phyloP scores from a whole-genome alignment of 2,797 vertebrate genomes.

The Falco columbarius region DNA sequence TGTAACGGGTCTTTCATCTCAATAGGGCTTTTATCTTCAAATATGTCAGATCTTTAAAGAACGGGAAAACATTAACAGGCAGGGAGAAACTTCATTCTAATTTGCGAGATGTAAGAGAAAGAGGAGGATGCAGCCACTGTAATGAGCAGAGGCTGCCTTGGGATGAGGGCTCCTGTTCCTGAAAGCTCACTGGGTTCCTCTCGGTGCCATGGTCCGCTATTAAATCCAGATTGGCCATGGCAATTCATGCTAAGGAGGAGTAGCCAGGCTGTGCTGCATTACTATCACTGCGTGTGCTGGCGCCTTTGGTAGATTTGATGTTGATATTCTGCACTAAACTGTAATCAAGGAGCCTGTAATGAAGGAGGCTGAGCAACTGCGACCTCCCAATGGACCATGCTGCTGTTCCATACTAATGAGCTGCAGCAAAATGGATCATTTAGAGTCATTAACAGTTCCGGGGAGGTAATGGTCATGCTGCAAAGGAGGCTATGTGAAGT shows the following conservation, averaged over 20 bases:
- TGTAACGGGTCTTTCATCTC: slow-evolving; percentile 33
- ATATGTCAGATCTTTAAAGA: slow-evolving; percentile 27
- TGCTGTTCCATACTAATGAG: background rate
- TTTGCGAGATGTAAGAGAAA: background rate
- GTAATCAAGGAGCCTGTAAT: background rate
- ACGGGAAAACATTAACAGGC: slow-evolving; percentile 17
- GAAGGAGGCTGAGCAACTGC: background rate
- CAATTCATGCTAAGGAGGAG: accelerated
- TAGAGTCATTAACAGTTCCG: accelerated
- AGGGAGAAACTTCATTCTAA: slow-evolving; percentile 38
- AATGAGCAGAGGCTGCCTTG: background rate
- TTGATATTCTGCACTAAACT: background rate
- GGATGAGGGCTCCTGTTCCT: background rate
- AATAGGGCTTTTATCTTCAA: slow-evolving; percentile 57
- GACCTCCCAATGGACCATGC: background rate
- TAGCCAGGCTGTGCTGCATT: background rate
- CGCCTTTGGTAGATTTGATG: accelerated
- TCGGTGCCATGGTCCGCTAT: background rate
- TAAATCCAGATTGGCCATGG: background rate
- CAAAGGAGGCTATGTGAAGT: background rate
- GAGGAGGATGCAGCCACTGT: background rate
- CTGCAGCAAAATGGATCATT: background rate
- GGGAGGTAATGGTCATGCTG: background rate
- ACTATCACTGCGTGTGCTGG: background rate
- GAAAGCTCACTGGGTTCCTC: background rate